Evolutionary conservation across 2,888 invertebrate species (phyloP), one percentile per base, ranked within the genome.

Genomic region (Drosophila sordidula): DNA sequence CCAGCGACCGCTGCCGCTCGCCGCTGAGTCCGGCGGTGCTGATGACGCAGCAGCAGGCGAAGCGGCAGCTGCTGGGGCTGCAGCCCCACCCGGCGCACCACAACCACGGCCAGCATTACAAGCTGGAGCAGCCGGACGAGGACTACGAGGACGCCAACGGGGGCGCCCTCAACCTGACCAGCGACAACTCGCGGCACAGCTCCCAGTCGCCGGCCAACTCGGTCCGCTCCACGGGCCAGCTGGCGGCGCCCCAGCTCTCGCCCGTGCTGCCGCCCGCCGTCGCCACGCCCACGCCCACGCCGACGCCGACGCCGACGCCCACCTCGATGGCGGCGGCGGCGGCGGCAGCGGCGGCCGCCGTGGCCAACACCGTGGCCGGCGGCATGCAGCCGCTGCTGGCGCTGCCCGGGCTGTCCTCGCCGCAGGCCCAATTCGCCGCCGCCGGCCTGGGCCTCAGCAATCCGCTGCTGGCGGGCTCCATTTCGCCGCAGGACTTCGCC

Each of bases 1-100:
- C 86, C 22, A 92, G 92, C 75, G 92, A 92, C 73, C 91, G 92
- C 59, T 92, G 91, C 38, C 90, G 90, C 16, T 92, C 92, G 1
- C 91, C 92, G 0, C 55, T 89, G 66, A 92, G 91, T 77, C 91
- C 92, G 3, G 89, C 85, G 0, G 62, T 81, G 39, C 65, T 80
- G 56, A 57, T 82, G n/a, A 66, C 68, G 62, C 86, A 78, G 62
- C 77, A 82, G 64, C 87, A 77, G 66, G 74, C 80, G n/a, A 89
- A 86, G 47, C 90, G 89, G 0, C 86, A 81, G 39, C 44, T 88
- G 69, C 44, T 77, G 57, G 71, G 66, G 6, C 50, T 71, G 59
- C 89, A 69, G 46, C 85, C 75, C 12, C 90, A 75, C 64, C 90
- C 79, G 78, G 90, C 90, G 55, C 89, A 76, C 45, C 78, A 82